A percentile compares a stretch with the other conserved stretches of the same genome.
Conservation (phyloP, 2,888 invertebrate species). For the Lasioglossum pauxillum region DNA sequence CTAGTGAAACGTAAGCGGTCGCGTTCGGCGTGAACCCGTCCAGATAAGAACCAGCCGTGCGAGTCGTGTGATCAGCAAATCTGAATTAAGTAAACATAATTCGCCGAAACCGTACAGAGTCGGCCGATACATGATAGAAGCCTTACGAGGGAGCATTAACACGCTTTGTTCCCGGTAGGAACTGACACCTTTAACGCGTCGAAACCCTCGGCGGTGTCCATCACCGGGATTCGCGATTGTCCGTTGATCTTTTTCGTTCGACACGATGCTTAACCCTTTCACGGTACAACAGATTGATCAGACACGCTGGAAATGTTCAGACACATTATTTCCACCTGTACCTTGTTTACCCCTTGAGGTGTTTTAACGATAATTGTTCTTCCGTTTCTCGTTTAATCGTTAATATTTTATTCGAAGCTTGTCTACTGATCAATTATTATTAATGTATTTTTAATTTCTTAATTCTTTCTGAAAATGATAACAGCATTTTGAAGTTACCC, state of each 20-base stretch:
- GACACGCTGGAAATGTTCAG: not conserved
- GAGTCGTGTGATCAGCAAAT: conserved; percentile 60
- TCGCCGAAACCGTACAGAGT: conserved; percentile 78
- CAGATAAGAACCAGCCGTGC: conserved; percentile 3
- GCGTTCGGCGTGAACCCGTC: not conserved
- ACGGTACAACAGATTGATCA: not conserved
- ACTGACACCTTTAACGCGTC: conserved; percentile 50
- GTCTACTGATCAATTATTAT: too few species aligned
- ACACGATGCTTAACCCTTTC: conserved; percentile 1
- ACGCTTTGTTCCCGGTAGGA: conserved; percentile 47
- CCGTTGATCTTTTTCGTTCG: conserved; percentile 5
- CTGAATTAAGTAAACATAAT: conserved; percentile 77
- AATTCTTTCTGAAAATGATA: too few species aligned
- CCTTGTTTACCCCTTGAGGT: too few species aligned
- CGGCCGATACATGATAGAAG: conserved; percentile 79
- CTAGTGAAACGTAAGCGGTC: conserved; percentile 21
- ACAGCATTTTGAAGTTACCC: too few species aligned
- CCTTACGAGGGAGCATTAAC: conserved; percentile 73
- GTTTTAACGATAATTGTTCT: too few species aligned
- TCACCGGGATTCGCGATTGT: conserved; percentile 20
- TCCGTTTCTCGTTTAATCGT: too few species aligned
- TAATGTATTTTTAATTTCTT: too few species aligned
- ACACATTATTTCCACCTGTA: not conserved
- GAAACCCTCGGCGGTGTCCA: conserved; percentile 1
- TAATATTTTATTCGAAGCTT: too few species aligned